Conservation (phyloP, 2,888 invertebrate species). For the Lasioglossum lativentre region DNA sequence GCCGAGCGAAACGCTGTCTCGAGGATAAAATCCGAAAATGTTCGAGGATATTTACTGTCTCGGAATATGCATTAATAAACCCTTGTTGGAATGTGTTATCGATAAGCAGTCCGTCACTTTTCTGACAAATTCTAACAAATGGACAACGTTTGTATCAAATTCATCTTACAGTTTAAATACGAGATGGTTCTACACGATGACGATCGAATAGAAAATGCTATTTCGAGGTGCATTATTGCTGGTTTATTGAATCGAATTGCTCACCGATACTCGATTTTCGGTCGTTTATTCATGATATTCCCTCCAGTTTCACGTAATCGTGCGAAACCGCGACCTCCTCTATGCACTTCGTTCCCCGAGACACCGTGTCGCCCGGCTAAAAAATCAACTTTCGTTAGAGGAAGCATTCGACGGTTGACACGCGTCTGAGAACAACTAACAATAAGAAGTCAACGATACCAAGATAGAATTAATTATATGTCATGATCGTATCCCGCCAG, state of each 20-base stretch:
- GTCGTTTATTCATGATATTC: not conserved
- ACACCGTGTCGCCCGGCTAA: not conserved
- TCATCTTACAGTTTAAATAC: not conserved
- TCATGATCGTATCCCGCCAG: constrained; percentile 51
- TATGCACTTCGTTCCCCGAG: not conserved
- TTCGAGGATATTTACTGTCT: not conserved
- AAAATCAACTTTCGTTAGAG: constrained; percentile 27
- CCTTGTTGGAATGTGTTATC: not conserved
- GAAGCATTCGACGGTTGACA: not conserved
- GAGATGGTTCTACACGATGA: not conserved
- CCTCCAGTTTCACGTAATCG: not conserved
- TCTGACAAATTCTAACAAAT: not conserved
- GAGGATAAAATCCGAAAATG: not conserved
- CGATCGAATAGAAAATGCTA: not conserved
- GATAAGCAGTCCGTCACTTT: not conserved
- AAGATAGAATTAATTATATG: constrained; percentile 74
- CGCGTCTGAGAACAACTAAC: not conserved
- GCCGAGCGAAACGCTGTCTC: not conserved
- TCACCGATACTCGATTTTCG: not conserved
- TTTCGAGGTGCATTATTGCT: not conserved
- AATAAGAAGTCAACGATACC: constrained; percentile 40
- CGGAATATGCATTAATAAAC: not conserved
- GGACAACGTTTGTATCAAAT: not conserved
- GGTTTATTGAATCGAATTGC: not conserved
- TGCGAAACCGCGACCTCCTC: not conserved